A percentile compares a stretch with the other conserved stretches of the same genome.
These are phyloP conservation scores for Rhombomys opimus DNA, from an alignment of 2,113 vertebrate genomes.

Conservation along the genomic window DNA sequence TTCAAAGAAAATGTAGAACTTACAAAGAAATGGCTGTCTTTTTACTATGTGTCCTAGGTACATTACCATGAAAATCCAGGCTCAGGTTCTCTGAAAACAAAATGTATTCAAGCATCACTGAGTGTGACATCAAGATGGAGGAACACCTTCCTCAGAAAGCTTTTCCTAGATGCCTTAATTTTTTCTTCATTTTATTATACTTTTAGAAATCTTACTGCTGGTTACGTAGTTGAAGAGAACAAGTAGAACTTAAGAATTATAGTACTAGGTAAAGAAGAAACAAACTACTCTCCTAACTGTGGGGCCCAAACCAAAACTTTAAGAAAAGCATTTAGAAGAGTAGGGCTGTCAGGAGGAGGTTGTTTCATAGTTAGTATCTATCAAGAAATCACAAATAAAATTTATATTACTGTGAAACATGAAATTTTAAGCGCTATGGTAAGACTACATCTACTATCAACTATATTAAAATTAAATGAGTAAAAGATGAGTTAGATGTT, in stretches of 20 bases:
- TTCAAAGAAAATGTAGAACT: background rate
- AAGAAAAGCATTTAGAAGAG: background rate
- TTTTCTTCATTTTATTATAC: background rate
- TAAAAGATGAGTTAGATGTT: background rate
- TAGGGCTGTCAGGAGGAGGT: background rate
- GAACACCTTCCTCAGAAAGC: background rate
- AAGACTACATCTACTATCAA: constrained; percentile 5
- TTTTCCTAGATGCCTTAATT: background rate
- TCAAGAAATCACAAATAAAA: constrained; percentile 37
- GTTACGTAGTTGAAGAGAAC: background rate
- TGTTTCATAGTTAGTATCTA: background rate
- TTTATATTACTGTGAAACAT: background rate
- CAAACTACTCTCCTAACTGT: background rate
- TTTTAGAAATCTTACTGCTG: background rate
- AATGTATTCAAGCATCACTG: background rate
- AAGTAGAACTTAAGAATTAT: background rate
- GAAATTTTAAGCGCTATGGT: background rate
- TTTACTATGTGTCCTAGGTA: background rate
- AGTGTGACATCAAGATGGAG: background rate
- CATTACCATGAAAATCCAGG: background rate
- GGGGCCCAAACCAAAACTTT: constrained; percentile 1
- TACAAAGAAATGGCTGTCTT: constrained; percentile 3
- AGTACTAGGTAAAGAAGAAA: background rate
- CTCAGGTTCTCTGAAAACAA: background rate
- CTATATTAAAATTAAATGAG: background rate